Base-by-base conservation (phyloP, 2,888 invertebrate species). In the Clivina fossor region DNA sequence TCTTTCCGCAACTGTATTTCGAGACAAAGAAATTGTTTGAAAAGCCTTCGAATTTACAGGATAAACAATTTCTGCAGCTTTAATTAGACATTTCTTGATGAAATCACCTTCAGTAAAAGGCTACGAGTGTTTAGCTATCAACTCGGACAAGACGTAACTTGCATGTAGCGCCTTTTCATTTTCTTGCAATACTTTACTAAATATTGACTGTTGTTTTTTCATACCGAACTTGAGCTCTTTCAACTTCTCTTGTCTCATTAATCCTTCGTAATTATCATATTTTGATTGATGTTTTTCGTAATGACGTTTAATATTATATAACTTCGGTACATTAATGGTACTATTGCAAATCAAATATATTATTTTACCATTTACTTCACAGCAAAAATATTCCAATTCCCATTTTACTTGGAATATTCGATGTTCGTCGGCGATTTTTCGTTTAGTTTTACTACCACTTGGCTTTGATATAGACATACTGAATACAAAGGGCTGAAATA, bases 21-120 rank as follows among this genome's bases (percentile, higher is more conserved):
- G 50, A 57, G 57, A 58, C 56, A 60, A 59, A 58, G 46, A 56
- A 16, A 61, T 61, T 56, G 46, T 30, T 58, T 62, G 56, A 62
- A 55, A 62, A 33, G 53, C 32, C 56, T 59, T 59, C 56, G 47
- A 18, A 59, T 49, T 60, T 59, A 32, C 55, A 33, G 58, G 60
- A 56, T 60, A 63, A 61, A 61, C 57, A 57, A 62, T 59, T 62
- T 62, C 56, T 51, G 22, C 58, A 58, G 57, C 46, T 53, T 60
- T 59, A 58, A 58, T 61, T 51, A 60, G 33, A 46, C 60, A 60
- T 59, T 60, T 46, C 49, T 60, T 60, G 43, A 58, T 61, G 49
- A 60, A 61, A 56, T 60, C 58, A 57, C 58, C 61, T 56, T 61
- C 61, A 51, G 48, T 43, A 60, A 62, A 61, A 57, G 58, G 51